Percentiles rank a stretch among this genome's conserved stretches.
These are phyloP conservation scores for Anarrhichthys ocellatus DNA, from an alignment of 2,113 vertebrate species.

Conservation along the genomic window DNA sequence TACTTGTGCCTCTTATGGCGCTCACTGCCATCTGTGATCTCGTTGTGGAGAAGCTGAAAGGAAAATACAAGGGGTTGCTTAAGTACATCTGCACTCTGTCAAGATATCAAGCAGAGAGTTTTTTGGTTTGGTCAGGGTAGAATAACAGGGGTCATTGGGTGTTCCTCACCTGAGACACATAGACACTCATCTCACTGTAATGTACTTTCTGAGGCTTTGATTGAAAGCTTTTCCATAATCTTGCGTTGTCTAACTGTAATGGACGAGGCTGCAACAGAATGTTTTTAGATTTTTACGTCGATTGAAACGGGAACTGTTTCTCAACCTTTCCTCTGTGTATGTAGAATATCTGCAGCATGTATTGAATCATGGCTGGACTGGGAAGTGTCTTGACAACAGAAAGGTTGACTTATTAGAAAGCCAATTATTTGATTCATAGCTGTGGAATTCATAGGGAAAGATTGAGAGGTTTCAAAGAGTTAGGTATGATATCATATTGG, in stretches of 20 bases:
- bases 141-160: constrained; percentile 33
- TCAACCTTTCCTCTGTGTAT: background rate
- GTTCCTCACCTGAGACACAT: constrained; percentile 34
- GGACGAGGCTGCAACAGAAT: background rate
- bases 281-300: background rate
- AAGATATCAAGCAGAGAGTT: constrained; percentile 32
- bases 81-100: constrained; percentile 53
- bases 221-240: background rate
- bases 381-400: background rate
- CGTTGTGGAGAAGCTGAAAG: constrained; percentile 52
- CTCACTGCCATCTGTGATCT: constrained; percentile 61
- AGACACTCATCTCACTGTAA: constrained; percentile 16
- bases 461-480: constrained; percentile 7
- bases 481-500: background rate
- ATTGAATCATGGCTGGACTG: background rate
- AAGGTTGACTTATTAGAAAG: constrained; percentile 21
- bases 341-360: background rate
- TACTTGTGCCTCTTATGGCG: constrained; percentile 65
- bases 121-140: constrained; percentile 18
- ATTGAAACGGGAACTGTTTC: background rate
- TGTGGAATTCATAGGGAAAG: constrained; percentile 15
- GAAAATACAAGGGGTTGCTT: constrained; percentile 51
- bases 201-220: constrained; percentile 6
- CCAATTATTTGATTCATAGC: constrained; percentile 32
- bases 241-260: background rate